Conservation (phyloP, 2,113 vertebrate species). For the Galeopterus variegatus region DNA sequence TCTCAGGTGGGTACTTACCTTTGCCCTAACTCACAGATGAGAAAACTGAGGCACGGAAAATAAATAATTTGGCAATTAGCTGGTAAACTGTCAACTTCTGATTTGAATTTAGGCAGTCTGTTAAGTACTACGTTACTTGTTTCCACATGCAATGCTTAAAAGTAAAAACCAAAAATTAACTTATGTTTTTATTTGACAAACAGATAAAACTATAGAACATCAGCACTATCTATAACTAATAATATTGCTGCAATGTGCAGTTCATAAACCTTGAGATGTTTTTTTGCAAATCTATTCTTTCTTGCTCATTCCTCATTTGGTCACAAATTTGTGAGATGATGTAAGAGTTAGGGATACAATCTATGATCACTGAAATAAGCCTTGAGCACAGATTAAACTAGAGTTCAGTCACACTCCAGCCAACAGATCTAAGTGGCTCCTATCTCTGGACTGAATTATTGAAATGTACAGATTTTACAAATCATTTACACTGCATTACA, state of each 20-base stretch:
- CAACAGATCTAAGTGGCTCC: background rate
- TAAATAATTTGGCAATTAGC: constrained; percentile 10
- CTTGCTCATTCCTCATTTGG: background rate
- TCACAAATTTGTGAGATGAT: background rate
- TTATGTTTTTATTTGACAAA: constrained; percentile 35
- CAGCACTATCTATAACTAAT: background rate
- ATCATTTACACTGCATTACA: background rate
- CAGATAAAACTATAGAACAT: background rate
- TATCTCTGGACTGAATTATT: background rate
- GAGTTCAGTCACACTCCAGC: background rate
- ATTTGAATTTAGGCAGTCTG: constrained; percentile 15
- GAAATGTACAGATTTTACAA: background rate
- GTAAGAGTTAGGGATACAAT: background rate
- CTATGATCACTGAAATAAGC: background rate
- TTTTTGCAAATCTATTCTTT: constrained; percentile 9
- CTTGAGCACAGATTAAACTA: background rate
- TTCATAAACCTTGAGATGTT: background rate
- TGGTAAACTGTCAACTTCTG: background rate
- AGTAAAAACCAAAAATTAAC: background rate
- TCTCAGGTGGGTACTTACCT: background rate
- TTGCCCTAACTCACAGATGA: constrained; percentile 5
- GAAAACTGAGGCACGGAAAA: constrained; percentile 21
- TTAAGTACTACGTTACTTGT: background rate
- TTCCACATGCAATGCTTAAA: background rate
- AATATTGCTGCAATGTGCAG: background rate